phyloP scores from a whole-genome alignment of 2,888 invertebrate species.

The Urechis unicinctus region DNA sequence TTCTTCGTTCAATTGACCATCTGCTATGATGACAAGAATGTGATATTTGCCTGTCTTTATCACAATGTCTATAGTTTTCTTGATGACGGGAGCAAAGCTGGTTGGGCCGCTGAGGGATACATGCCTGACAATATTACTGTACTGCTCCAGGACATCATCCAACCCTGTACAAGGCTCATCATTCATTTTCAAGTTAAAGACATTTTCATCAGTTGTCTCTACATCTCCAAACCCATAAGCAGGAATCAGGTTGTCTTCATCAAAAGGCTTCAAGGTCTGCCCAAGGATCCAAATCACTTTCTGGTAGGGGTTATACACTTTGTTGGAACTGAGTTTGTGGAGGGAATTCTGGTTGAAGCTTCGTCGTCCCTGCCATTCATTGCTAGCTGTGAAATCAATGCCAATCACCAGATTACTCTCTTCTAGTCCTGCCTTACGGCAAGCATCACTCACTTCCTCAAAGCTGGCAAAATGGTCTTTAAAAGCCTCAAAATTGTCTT shows the following conservation, averaged over 20 bases:
- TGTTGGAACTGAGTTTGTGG: constrained; percentile 43
- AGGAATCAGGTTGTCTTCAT: constrained; percentile 39
- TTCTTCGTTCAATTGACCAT: constrained; percentile 55
- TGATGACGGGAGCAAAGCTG: constrained; percentile 54
- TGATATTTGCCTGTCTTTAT: constrained; percentile 36
- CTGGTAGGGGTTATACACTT: constrained; percentile 53
- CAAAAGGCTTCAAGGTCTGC: constrained; percentile 42
- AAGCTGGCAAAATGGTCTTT: no score
- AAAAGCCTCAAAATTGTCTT: no score
- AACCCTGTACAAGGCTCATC: constrained; percentile 34
- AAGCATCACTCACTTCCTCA: constrained; percentile 47
- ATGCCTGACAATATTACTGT: constrained; percentile 48
- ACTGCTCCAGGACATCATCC: constrained; percentile 44
- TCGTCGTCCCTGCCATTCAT: constrained; percentile 55
- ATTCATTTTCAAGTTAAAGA: constrained; percentile 36
- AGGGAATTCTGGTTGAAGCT: constrained; percentile 52
- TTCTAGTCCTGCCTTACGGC: constrained; percentile 52
- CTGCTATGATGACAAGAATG: constrained; percentile 53
- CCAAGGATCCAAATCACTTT: constrained; percentile 46
- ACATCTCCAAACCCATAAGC: constrained; percentile 47
- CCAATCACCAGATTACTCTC: constrained; percentile 54
- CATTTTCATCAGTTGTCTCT: constrained; percentile 32
- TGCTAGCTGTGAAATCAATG: constrained; percentile 56
- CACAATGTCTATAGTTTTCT: constrained; percentile 53
- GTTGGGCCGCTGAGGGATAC: constrained; percentile 52